Percentiles rank a stretch among this genome's conserved stretches.
Conservation (phyloP, 2,797 vertebrate species). For the Trichosurus vulpecula region DNA sequence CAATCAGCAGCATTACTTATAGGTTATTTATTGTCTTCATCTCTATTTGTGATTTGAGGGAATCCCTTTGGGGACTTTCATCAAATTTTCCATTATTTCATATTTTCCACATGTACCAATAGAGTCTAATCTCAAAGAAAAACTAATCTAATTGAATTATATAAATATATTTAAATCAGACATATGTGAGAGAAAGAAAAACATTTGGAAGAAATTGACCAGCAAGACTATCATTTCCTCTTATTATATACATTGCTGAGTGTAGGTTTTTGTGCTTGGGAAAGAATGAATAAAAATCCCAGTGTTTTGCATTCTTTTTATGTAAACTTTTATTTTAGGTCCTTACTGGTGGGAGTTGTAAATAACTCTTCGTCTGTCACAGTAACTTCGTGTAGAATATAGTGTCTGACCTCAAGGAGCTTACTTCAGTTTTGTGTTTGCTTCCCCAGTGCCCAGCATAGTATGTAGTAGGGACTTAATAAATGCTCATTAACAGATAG, state of each 20-base stretch:
- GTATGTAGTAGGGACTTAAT: neutral
- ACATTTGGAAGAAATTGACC: neutral
- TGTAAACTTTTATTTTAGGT: constrained; percentile 48
- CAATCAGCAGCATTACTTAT: neutral
- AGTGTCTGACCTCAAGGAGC: neutral
- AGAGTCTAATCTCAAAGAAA: neutral
- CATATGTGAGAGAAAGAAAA: neutral
- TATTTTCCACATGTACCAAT: neutral
- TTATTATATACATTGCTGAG: constrained; percentile 43
- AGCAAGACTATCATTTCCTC: constrained; percentile 47
- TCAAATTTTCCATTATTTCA: neutral
- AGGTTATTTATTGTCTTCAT: neutral
- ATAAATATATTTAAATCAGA: neutral
- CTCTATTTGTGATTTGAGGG: neutral
- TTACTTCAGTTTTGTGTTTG: neutral
- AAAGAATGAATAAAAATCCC: constrained; percentile 61
- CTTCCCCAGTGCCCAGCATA: neutral
- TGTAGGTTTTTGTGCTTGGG: neutral
- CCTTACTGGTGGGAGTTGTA: neutral
- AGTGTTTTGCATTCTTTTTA: constrained; percentile 5
- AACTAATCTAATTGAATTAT: neutral
- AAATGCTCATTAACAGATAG: neutral
- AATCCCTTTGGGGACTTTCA: neutral
- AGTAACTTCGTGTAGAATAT: neutral
- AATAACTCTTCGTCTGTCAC: neutral